These are phyloP conservation scores for Epirrhoe tristata DNA, from an alignment of 2,888 invertebrate species.

Conservation along the genomic window DNA sequence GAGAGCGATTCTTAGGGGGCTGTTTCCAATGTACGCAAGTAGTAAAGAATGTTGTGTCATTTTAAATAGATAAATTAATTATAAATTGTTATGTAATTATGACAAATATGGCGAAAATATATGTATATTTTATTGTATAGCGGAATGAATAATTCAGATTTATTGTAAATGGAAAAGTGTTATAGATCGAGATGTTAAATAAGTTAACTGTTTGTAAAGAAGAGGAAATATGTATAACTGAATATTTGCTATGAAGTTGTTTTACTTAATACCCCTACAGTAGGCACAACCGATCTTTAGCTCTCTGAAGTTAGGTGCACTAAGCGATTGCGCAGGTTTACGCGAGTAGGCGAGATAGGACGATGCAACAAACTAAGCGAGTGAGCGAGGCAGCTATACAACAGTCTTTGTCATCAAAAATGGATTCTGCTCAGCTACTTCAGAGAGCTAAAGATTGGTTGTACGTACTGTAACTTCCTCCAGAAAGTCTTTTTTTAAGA, in stretches of 20 bases:
- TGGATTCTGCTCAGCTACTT: no score
- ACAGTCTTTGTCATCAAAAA: no score
- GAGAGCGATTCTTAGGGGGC: slow-evolving; percentile 26
- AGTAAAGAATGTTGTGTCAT: slow-evolving; percentile 81
- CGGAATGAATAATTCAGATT: slow-evolving; percentile 81
- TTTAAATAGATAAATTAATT: slow-evolving; percentile 76
- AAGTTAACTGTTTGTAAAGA: slow-evolving; percentile 85
- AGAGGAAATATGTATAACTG: slow-evolving; percentile 84
- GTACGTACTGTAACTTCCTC: no score
- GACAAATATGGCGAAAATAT: slow-evolving; percentile 78
- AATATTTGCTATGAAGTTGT: slow-evolving; percentile 79
- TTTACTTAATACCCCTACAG: slow-evolving; percentile 58
- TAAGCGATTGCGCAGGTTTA: no score
- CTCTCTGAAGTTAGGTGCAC: no score
- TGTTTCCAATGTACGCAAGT: slow-evolving; percentile 66
- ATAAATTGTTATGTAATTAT: slow-evolving; percentile 73
- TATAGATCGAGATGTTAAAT: slow-evolving; percentile 82
- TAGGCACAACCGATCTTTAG: no score
- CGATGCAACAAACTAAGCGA: no score
- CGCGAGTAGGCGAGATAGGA: no score
- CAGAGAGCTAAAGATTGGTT: no score
- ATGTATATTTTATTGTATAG: slow-evolving; percentile 84
- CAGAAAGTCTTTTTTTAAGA: no score
- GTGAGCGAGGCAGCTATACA: no score
- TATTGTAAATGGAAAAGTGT: slow-evolving; percentile 83